A percentile compares a stretch with the other conserved stretches of the same genome.
Conservation (phyloP, 2,888 invertebrate species). For the Drosophila neotestacea region DNA sequence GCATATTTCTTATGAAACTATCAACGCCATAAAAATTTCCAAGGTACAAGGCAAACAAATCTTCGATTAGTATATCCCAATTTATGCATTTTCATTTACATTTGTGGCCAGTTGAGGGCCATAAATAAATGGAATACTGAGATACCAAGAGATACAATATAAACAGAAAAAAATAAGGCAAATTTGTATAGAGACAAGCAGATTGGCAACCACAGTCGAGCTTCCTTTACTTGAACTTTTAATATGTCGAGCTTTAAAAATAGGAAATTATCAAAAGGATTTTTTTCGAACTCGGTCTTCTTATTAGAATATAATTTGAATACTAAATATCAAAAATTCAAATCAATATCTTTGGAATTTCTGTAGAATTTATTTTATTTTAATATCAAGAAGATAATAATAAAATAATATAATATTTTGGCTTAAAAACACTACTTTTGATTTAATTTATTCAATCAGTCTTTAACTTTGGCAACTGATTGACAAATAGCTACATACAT, state of each 20-base stretch:
- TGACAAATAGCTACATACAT: too few species aligned
- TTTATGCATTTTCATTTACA: slow-evolving; percentile 58
- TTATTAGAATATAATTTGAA: too few species aligned
- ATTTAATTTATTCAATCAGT: too few species aligned
- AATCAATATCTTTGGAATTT: too few species aligned
- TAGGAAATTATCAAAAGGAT: too few species aligned
- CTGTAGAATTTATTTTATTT: too few species aligned
- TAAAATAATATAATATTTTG: neutral
- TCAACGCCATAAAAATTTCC: slow-evolving; percentile 38
- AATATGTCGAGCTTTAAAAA: too few species aligned
- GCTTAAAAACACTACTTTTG: too few species aligned
- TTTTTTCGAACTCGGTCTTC: too few species aligned
- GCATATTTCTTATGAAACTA: slow-evolving; percentile 54
- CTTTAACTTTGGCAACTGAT: too few species aligned
- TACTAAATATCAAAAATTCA: too few species aligned
- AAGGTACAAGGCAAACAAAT: slow-evolving; percentile 41
- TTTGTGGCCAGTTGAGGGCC: slow-evolving; percentile 42
- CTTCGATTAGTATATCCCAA: slow-evolving; percentile 55
- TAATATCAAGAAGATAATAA: neutral
- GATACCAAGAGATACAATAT: slow-evolving; percentile 10
- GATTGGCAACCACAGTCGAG: neutral
- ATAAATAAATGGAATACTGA: slow-evolving; percentile 35
- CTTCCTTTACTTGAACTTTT: neutral
- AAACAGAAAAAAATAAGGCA: neutral
- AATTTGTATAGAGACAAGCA: slow-evolving; percentile 5